Evolutionary conservation across 53 echinoderm and acorn worm genomes (phyloP), one percentile per base, ranked within the genome.

Genomic region (Holothuria scabra): DNA sequence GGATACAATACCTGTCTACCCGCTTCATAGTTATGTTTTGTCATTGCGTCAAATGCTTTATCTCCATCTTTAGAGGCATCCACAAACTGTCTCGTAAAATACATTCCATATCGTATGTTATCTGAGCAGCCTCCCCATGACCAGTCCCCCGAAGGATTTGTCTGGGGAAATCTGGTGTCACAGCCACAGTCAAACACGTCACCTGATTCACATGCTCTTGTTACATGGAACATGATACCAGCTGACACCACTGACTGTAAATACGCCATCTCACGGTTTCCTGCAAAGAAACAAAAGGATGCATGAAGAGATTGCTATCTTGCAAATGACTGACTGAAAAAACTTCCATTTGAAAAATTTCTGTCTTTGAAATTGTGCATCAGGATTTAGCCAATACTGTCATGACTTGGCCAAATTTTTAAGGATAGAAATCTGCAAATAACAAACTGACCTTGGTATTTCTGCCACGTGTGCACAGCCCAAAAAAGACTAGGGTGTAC

Each of bases 111-210:
- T 46, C 93, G 80, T 60, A 92, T 87, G 79, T 97, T 92, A 49
- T 97, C 97, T 29, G 94, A 94, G 82, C 97, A 97, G 25, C 97
- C 97, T 24, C 93, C 97, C 97, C 97, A 97, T 21, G 88, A 82
- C 92, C 94, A 97, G 57, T 92, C 90, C 14, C 90, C 89, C 18
- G 76, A 48, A 13, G 83, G 78, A 21, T 44, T 66, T n/a, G 75
- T 83, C 20, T 76, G 66, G 6, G 84, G 68, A 41, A 86, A 85
- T 56, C 75, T 85, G 78, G 67, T 82, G 85, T 91, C 91, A 22
- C 97, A 97, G 0, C 97, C 94, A 68, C 97, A 97, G 79, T 97
- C 94, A 12, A 82, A 79, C 18, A 97, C 87, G 34, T 89, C 87
- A 1, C 97, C 97, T n/a, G 90, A 88, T 13, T 94, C 94, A 55